These are phyloP conservation scores for Armadillidium nasatum DNA, from an alignment of 1,140 invertebrate genomes.

Conservation along the genomic window DNA sequence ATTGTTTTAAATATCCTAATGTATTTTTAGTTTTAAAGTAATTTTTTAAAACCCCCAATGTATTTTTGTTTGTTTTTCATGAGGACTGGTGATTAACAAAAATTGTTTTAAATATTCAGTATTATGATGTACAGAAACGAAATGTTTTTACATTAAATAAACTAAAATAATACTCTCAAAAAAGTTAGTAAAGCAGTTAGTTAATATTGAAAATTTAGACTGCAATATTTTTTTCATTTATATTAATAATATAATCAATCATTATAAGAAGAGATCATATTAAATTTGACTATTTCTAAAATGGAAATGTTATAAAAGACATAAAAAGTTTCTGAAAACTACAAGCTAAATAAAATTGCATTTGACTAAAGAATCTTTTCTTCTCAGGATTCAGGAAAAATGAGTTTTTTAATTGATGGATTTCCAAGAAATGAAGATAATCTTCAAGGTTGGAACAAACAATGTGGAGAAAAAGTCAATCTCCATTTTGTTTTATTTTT, in stretches of 20 bases:
- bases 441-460: slow-evolving; percentile 85
- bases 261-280: neutral
- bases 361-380: neutral
- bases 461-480: slow-evolving; percentile 77
- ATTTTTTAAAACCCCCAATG: too few species aligned
- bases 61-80: too few species aligned
- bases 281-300: neutral
- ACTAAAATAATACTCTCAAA: too few species aligned
- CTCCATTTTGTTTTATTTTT: slow-evolving; percentile 90
- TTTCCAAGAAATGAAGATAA: slow-evolving; percentile 98
- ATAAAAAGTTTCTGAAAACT: neutral
- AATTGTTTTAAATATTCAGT: too few species aligned
- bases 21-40: too few species aligned
- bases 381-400: slow-evolving; percentile 54
- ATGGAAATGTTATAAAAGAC: neutral
- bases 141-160: too few species aligned
- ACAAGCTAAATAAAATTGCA: slow-evolving; percentile 10
- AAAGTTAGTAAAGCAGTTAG: too few species aligned
- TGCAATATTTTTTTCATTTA: too few species aligned
- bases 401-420: slow-evolving; percentile 94
- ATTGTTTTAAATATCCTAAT: too few species aligned
- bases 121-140: too few species aligned
- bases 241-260: neutral
- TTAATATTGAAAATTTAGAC: too few species aligned
- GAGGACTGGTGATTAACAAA: too few species aligned